A percentile compares a stretch with the other conserved stretches of the same genome.
Evolutionary conservation across 1,140 invertebrate species (phyloP).

Genomic region (Zaprionus inermis): DNA sequence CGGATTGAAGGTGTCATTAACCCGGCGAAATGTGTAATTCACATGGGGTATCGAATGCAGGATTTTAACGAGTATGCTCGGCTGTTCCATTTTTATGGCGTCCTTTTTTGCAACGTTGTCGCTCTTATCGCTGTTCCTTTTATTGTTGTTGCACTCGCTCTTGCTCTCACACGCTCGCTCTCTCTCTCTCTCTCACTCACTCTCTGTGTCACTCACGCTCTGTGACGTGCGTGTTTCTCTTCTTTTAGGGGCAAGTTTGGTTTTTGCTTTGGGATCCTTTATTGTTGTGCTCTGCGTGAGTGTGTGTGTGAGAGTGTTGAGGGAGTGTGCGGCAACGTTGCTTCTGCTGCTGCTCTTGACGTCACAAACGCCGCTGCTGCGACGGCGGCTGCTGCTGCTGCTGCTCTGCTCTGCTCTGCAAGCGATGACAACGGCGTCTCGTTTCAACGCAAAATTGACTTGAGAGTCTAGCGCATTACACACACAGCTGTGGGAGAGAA

Average conservation of each 20-base stretch:
- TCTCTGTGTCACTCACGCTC: slow-evolving; percentile 15
- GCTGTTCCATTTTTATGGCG: slow-evolving; percentile 80
- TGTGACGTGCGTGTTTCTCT: slow-evolving; percentile 25
- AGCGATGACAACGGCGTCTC: slow-evolving; percentile 31
- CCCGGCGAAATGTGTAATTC: slow-evolving; percentile 93
- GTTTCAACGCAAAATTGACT: slow-evolving; percentile 54
- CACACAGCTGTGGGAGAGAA: slow-evolving; percentile 55
- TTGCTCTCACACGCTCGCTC: not conserved
- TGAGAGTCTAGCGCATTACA: slow-evolving; percentile 61
- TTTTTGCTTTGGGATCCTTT: slow-evolving; percentile 46
- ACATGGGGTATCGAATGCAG: slow-evolving; percentile 94
- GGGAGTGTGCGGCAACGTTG: slow-evolving; percentile 43
- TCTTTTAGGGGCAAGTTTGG: slow-evolving; percentile 32
- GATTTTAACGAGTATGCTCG: slow-evolving; percentile 86
- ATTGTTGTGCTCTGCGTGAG: slow-evolving; percentile 44
- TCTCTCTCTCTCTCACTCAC: slow-evolving; percentile 22
- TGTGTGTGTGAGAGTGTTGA: slow-evolving; percentile 37
- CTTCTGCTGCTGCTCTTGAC: slow-evolving; percentile 56
- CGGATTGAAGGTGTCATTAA: slow-evolving; percentile 96
- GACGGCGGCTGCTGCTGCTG: slow-evolving; percentile 57
- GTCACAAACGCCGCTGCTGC: slow-evolving; percentile 55
- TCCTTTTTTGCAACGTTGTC: slow-evolving; percentile 41
- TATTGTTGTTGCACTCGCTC: slow-evolving; percentile 49
- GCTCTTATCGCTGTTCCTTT: slow-evolving; percentile 16
- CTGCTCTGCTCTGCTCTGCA: slow-evolving; percentile 50